phyloP scores from a whole-genome alignment of 2,797 vertebrate species.

The Sebastes matsubarae region DNA sequence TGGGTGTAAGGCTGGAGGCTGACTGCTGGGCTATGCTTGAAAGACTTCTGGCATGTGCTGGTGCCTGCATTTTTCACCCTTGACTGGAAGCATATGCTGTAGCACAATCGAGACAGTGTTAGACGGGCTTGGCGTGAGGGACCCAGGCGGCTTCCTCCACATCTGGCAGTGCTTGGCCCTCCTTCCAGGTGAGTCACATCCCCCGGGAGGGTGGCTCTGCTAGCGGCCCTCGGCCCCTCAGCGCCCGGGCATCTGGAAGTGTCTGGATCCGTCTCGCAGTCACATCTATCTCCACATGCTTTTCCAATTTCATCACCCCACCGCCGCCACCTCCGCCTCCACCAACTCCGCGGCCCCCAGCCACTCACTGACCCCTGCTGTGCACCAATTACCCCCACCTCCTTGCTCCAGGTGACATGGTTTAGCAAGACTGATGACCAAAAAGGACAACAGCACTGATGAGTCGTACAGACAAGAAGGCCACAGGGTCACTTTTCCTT shows the following conservation, averaged over 20 bases:
- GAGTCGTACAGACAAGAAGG: neutral
- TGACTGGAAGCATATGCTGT: constrained; percentile 97
- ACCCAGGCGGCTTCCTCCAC: constrained; percentile 91
- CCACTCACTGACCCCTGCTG: constrained; percentile 52
- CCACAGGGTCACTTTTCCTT: neutral
- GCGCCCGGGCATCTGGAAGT: constrained; percentile 94
- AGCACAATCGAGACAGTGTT: constrained; percentile 94
- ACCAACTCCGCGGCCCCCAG: constrained; percentile 19
- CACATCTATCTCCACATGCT: constrained; percentile 93
- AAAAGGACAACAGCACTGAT: neutral
- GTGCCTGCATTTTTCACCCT: constrained; percentile 96
- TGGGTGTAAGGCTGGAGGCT: constrained; percentile 87
- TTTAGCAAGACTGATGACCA: constrained; percentile 45
- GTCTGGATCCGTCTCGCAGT: constrained; percentile 90
- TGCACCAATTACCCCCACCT: constrained; percentile 50
- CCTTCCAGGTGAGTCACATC: constrained; percentile 95
- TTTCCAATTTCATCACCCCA: constrained; percentile 88
- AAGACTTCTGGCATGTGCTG: constrained; percentile 95
- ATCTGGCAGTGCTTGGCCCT: constrained; percentile 94
- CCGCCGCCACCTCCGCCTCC: constrained; percentile 5
- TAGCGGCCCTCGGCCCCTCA: constrained; percentile 53
- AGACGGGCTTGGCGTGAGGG: constrained; percentile 82
- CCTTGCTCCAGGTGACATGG: constrained; percentile 85
- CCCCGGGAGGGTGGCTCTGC: constrained; percentile 88
- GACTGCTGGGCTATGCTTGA: constrained; percentile 95